Percentiles rank a stretch among this genome's conserved stretches.
phyloP scores from a whole-genome alignment of 2,888 invertebrate genomes.

The Agriotes lineatus region DNA sequence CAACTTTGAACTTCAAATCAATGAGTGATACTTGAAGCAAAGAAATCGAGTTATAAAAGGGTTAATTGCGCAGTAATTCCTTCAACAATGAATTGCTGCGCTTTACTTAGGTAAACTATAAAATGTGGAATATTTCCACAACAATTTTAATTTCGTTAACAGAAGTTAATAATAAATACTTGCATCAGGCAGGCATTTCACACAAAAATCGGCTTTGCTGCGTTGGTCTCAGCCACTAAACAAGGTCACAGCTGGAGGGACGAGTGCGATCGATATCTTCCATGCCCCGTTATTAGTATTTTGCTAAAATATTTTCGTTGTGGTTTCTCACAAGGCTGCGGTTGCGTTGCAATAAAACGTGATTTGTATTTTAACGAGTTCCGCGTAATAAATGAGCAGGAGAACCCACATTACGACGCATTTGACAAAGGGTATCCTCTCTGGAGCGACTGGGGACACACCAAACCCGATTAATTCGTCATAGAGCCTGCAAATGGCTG shows the following conservation, averaged over 20 bases:
- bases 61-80: too few species aligned
- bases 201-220: background rate
- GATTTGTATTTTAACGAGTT: background rate
- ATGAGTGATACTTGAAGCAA: too few species aligned
- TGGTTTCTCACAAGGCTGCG: too few species aligned
- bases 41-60: too few species aligned
- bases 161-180: background rate
- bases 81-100: too few species aligned
- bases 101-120: too few species aligned
- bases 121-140: too few species aligned
- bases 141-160: too few species aligned
- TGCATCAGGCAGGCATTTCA: background rate
- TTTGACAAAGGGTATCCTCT: background rate
- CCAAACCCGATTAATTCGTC: slow-evolving; percentile 1
- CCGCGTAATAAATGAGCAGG: background rate
- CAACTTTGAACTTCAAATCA: too few species aligned
- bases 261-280: slow-evolving; percentile 13
- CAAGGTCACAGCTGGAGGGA: slow-evolving; percentile 13
- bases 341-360: too few species aligned
- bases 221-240: background rate
- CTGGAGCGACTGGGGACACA: background rate
- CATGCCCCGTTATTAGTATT: background rate
- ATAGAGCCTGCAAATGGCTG: slow-evolving; percentile 10
- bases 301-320: too few species aligned
- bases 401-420: background rate